These are phyloP conservation scores for Tineola bisselliella DNA, from an alignment of 2,888 invertebrate genomes.

Conservation along the genomic window DNA sequence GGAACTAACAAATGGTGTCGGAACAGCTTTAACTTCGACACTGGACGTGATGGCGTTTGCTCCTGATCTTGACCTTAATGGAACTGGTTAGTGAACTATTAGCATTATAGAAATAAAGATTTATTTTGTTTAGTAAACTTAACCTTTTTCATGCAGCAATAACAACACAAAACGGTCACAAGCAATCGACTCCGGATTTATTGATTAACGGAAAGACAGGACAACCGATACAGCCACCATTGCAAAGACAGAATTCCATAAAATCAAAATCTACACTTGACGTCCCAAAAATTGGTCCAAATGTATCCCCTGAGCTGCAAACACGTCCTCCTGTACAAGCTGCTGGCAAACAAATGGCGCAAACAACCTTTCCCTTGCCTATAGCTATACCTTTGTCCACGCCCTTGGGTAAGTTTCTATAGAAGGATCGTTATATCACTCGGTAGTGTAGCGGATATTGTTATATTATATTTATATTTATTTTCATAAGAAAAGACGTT, in stretches of 20 bases:
- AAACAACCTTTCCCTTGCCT: not conserved
- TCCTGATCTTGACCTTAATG: conserved; percentile 72
- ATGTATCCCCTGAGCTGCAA: not conserved
- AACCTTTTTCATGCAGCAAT: not conserved
- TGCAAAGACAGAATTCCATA: not conserved
- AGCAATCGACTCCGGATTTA: conserved; percentile 46
- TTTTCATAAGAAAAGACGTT: too few species aligned
- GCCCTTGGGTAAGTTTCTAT: not conserved
- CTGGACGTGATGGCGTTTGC: conserved; percentile 87
- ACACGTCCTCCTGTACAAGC: not conserved
- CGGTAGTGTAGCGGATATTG: too few species aligned
- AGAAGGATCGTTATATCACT: too few species aligned
- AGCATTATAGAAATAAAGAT: too few species aligned
- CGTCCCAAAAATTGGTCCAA: not conserved
- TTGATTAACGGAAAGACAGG: conserved; percentile 37
- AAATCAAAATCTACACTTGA: not conserved
- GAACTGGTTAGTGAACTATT: not conserved
- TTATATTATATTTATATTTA: too few species aligned
- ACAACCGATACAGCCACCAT: not conserved
- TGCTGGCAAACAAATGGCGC: not conserved
- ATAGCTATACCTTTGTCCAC: conserved; percentile 1
- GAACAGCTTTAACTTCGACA: conserved; percentile 75
- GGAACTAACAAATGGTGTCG: conserved; percentile 53
- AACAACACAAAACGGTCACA: conserved; percentile 21
- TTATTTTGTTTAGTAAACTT: not conserved